A percentile compares a stretch with the other conserved stretches of the same genome.
Conservation (phyloP, 2,113 vertebrate species). For the Coptodon bakossiorum region DNA sequence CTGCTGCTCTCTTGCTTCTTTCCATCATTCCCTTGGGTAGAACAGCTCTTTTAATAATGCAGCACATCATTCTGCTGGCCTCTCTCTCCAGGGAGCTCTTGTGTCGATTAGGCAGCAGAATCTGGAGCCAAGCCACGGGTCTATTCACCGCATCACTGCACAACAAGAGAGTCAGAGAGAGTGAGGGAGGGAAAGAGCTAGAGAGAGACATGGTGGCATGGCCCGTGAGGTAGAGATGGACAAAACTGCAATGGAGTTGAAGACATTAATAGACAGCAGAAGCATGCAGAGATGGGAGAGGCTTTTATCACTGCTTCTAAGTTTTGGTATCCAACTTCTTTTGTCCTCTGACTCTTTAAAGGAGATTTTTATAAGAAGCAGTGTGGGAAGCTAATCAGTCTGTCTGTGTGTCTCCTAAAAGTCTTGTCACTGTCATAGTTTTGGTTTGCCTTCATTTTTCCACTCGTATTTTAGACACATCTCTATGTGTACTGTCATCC, state of each 20-base stretch:
- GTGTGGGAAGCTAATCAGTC: not conserved
- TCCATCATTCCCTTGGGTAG: conserved; percentile 21
- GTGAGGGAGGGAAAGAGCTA: not conserved
- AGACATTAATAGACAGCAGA: conserved; percentile 19
- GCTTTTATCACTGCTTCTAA: not conserved
- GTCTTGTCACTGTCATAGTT: not conserved
- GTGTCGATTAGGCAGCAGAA: conserved; percentile 59
- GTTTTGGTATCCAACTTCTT: not conserved
- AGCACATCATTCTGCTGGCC: conserved; percentile 48
- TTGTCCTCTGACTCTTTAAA: not conserved
- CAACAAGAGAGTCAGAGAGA: conserved; percentile 38
- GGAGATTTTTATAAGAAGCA: not conserved
- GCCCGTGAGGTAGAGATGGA: conserved; percentile 30
- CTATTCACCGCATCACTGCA: conserved; percentile 58
- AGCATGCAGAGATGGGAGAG: not conserved
- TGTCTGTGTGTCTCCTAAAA: not conserved
- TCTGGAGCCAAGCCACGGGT: conserved; percentile 51
- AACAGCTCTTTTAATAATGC: conserved; percentile 65
- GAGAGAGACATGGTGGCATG: conserved; percentile 27
- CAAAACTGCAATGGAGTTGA: not conserved
- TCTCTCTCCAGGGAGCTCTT: conserved; percentile 57
- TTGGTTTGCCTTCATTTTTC: not conserved
- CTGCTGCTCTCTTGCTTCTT: not conserved
- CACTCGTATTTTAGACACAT: not conserved
- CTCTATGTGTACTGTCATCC: not conserved